Percentiles rank a stretch among this genome's conserved stretches.
These are phyloP conservation scores for Parelbella ahira DNA, from an alignment of 2,888 invertebrate genomes.

Conservation along the genomic window DNA sequence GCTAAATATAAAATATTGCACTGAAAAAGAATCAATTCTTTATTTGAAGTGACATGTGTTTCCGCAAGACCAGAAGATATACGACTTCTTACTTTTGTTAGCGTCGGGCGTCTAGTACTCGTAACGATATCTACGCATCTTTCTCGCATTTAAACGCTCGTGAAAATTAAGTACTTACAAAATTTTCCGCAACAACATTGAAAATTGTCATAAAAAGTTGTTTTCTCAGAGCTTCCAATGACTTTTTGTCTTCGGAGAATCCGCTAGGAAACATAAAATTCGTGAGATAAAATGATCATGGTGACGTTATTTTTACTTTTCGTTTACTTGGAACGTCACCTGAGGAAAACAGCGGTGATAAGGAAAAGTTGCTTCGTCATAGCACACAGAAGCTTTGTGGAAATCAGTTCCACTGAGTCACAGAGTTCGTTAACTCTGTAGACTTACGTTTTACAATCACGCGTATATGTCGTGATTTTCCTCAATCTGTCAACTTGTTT, in stretches of 20 bases:
- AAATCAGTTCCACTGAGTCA: conserved; percentile 1
- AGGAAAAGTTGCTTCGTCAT: conserved; percentile 10
- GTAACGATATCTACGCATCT: too few relatives aligned
- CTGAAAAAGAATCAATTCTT: neutral
- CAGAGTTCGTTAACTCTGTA: too few relatives aligned
- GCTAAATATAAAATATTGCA: neutral
- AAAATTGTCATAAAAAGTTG: conserved; percentile 5
- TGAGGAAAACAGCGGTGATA: conserved; percentile 1
- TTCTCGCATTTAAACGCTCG: too few relatives aligned
- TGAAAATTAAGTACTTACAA: too few relatives aligned
- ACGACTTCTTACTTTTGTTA: neutral
- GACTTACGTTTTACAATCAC: too few relatives aligned
- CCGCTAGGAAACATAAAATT: conserved; percentile 8
- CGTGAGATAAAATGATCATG: neutral
- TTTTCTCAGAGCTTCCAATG: neutral
- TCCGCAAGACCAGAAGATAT: neutral
- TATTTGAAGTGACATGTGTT: conserved; percentile 6
- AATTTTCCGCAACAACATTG: conserved; percentile 13
- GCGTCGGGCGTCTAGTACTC: too few relatives aligned
- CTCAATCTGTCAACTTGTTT: too few relatives aligned
- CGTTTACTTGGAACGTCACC: conserved; percentile 8
- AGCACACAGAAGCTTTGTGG: neutral
- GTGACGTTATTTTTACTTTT: conserved; percentile 6
- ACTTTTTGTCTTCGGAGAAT: conserved; percentile 8
- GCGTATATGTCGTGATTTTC: too few relatives aligned